Conservation (phyloP, 2,888 invertebrate species). For the Apocheima hispidaria region DNA sequence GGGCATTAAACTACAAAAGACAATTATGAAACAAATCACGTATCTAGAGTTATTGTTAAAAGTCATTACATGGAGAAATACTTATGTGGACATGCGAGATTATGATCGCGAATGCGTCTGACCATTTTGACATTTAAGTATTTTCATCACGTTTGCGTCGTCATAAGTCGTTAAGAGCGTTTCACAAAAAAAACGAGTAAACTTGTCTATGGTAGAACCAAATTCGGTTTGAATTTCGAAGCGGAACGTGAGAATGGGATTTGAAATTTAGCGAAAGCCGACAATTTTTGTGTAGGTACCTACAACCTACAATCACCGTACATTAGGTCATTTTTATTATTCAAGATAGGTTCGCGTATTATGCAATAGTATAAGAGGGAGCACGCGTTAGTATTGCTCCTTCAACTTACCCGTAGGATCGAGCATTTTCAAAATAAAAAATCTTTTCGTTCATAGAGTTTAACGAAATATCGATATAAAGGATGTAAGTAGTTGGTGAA, state of each 20-base stretch:
- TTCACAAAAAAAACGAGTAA: constrained; percentile 56
- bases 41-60: constrained; percentile 78
- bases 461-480: too few species aligned
- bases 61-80: constrained; percentile 67
- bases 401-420: too few species aligned
- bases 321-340: constrained; percentile 6
- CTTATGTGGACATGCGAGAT: constrained; percentile 67
- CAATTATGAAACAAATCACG: constrained; percentile 70
- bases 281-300: constrained; percentile 29
- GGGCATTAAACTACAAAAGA: constrained; percentile 24
- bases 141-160: constrained; percentile 78
- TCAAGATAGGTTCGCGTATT: neutral
- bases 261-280: constrained; percentile 51
- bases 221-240: constrained; percentile 64
- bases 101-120: constrained; percentile 63
- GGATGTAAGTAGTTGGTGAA: too few species aligned
- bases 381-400: neutral
- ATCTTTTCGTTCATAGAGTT: too few species aligned
- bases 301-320: neutral
- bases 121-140: constrained; percentile 64
- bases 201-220: constrained; percentile 66
- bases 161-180: constrained; percentile 75
- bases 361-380: neutral
- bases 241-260: constrained; percentile 70
- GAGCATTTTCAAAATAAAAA: too few species aligned